A percentile compares a stretch with the other conserved stretches of the same genome.
phyloP scores from a whole-genome alignment of 1,140 invertebrate species.

The Frieseomelitta varia region DNA sequence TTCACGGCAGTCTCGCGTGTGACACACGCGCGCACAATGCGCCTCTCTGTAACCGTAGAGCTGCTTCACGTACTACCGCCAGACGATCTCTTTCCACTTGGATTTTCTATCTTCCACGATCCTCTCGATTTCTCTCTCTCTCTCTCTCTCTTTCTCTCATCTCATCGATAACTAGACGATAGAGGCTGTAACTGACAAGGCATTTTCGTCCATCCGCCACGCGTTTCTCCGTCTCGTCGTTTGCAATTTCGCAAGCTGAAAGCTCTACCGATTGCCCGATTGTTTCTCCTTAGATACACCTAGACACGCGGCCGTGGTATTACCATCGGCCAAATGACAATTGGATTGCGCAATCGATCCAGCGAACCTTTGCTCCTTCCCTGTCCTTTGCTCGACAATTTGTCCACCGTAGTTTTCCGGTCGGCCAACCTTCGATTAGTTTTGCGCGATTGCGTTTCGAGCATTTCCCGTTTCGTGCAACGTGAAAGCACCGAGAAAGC shows the following conservation, averaged over 20 bases:
- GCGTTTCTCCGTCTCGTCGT: constrained; percentile 37
- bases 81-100: not conserved
- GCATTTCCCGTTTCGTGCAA: not conserved
- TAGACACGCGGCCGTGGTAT: not conserved
- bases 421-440: not conserved
- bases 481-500: not conserved
- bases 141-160: not conserved
- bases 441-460: not conserved
- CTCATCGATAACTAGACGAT: constrained; percentile 70
- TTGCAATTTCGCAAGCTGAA: constrained; percentile 61
- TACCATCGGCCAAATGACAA: not conserved
- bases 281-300: constrained; percentile 2
- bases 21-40: constrained; percentile 13
- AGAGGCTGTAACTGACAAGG: constrained; percentile 78
- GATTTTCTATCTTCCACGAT: not conserved
- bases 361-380: not conserved
- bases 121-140: not conserved
- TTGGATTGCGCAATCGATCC: constrained; percentile 14
- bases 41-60: not conserved
- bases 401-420: not conserved
- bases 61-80: not conserved
- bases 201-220: constrained; percentile 64
- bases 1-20: not conserved
- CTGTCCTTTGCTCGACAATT: not conserved
- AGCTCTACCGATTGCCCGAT: constrained; percentile 15